Conservation (phyloP, 2,113 vertebrate species). For the Crotalus horridus region DNA sequence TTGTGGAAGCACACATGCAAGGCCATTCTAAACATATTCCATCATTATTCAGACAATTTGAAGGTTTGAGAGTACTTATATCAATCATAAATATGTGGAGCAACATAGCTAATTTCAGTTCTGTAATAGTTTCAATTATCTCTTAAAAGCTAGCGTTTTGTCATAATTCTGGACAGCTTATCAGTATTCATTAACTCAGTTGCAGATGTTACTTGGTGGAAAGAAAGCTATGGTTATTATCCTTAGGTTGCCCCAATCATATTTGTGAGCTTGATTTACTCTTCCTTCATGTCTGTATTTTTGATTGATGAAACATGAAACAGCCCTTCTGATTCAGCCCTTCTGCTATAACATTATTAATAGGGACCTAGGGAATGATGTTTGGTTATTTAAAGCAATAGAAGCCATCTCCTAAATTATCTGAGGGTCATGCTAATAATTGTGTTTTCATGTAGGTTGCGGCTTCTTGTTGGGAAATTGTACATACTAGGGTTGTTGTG, state of each 20-base stretch:
- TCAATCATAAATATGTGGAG: neutral
- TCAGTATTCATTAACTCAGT: neutral
- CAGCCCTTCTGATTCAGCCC: neutral
- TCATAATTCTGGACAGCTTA: neutral
- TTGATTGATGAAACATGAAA: neutral
- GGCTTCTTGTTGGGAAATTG: neutral
- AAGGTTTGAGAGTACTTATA: neutral
- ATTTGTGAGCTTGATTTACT: neutral
- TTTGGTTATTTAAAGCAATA: neutral
- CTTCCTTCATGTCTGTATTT: neutral
- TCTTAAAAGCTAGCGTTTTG: neutral
- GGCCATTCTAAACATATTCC: neutral
- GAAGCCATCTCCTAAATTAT: neutral
- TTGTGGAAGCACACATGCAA: neutral
- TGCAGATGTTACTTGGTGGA: neutral
- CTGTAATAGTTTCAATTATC: neutral
- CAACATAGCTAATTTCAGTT: neutral
- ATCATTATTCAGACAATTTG: neutral
- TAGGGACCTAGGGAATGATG: neutral
- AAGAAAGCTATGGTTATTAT: slow-evolving; percentile 1
- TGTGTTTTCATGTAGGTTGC: neutral
- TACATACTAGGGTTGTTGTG: neutral
- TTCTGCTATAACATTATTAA: neutral
- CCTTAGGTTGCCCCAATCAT: neutral
- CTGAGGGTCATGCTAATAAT: neutral